Evolutionary conservation across 2,888 invertebrate genomes (phyloP).

Genomic region (Platycheirus albimanus): DNA sequence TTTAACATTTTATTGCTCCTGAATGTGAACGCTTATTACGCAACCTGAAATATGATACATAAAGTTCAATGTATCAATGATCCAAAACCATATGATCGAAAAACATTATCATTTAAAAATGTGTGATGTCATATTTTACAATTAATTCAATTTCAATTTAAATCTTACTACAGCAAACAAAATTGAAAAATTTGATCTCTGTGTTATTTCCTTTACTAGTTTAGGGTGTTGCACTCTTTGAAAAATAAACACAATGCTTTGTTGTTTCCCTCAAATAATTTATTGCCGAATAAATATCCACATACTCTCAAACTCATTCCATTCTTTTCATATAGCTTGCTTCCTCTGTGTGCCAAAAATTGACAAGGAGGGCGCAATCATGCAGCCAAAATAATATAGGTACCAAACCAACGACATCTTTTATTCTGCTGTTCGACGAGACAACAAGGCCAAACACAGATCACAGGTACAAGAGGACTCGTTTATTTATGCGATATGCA

Average conservation of each 20-base stretch:
- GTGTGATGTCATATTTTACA: constrained; percentile 33
- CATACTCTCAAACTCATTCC: neutral
- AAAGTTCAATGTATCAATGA: too few species aligned
- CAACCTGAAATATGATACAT: too few species aligned
- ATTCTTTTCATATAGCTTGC: too few species aligned
- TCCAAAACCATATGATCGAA: too few species aligned
- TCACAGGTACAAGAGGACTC: neutral
- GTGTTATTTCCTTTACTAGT: neutral
- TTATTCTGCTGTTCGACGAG: too few species aligned
- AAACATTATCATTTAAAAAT: neutral
- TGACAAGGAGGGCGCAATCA: constrained; percentile 47
- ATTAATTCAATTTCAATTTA: constrained; percentile 49
- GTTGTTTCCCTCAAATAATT: constrained; percentile 65
- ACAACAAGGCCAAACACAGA: neutral
- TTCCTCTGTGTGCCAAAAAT: constrained; percentile 26
- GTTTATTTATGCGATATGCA: neutral
- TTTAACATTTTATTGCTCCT: too few species aligned
- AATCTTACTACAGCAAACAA: neutral
- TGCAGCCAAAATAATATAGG: constrained; percentile 4
- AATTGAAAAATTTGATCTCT: neutral
- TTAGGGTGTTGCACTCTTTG: neutral
- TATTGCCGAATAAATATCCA: constrained; percentile 66
- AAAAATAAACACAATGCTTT: constrained; percentile 31
- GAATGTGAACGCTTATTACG: too few species aligned
- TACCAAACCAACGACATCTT: neutral